A percentile compares a stretch with the other conserved stretches of the same genome.
These are phyloP conservation scores for Aphrocallistes beatrix DNA, from an alignment of 37 sponge, comb jelly and placozoan species.

Conservation along the genomic window DNA sequence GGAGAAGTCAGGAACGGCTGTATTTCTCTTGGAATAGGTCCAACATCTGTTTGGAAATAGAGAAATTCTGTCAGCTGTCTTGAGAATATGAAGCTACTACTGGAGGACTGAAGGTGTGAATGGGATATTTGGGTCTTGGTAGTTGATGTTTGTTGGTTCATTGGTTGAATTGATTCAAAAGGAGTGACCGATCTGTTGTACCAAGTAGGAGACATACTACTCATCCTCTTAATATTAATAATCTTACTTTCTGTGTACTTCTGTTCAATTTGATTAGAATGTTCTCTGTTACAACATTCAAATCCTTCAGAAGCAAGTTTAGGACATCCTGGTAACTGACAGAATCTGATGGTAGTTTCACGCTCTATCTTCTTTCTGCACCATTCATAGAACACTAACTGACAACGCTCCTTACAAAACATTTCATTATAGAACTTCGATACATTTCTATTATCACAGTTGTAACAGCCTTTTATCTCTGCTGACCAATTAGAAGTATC, in stretches of 20 bases:
- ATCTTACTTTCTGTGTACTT: neutral
- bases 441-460: neutral
- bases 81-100: neutral
- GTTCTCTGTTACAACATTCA: neutral
- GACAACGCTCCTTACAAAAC: neutral
- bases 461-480: neutral
- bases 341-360: neutral
- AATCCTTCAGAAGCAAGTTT: neutral
- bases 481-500: neutral
- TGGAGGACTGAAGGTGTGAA: no score
- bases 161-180: neutral
- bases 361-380: neutral
- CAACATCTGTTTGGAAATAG: neutral
- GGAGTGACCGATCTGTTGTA: neutral
- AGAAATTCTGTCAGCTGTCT: neutral
- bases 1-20: neutral
- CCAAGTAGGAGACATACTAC: neutral
- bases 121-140: no score
- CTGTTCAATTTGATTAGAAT: neutral
- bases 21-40: neutral
- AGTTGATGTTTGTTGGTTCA: no score
- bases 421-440: no score
- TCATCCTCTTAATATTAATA: neutral
- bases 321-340: constrained; percentile 7
- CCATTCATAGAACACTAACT: constrained; percentile 1